These are phyloP conservation scores for Ahaetulla prasina DNA, from an alignment of 2,113 vertebrate species.

Conservation along the genomic window DNA sequence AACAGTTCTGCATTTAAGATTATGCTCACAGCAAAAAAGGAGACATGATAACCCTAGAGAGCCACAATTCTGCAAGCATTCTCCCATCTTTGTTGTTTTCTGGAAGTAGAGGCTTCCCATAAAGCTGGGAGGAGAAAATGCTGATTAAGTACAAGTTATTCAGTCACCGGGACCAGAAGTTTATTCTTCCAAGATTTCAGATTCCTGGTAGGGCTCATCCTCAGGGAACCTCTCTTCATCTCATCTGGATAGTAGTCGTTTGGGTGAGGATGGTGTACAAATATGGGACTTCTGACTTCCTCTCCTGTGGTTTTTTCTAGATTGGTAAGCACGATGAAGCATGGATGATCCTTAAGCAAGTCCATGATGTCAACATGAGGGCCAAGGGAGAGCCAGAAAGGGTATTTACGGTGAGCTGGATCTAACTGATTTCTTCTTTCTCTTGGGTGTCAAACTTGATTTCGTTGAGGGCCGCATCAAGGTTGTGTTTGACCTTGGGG, in stretches of 20 bases:
- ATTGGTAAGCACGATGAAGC: constrained; percentile 92
- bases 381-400: constrained; percentile 92
- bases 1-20: neutral
- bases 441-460: no score
- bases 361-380: constrained; percentile 97
- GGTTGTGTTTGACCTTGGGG: no score
- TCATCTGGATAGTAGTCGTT: neutral
- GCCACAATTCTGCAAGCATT: neutral
- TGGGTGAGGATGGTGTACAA: neutral
- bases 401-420: constrained; percentile 88
- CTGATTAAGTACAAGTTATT: neutral
- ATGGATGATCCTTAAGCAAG: constrained; percentile 94
- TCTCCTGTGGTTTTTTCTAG: constrained; percentile 65
- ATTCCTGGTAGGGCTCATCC: no score
- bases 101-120: neutral
- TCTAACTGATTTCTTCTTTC: neutral
- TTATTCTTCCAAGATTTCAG: no score
- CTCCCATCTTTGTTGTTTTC: neutral
- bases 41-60: neutral
- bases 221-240: neutral
- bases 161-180: no score
- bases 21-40: neutral
- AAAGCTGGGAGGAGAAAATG: neutral
- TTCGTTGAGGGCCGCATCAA: no score
- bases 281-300: neutral